Evolutionary conservation across 1,140 invertebrate species (phyloP), one percentile per base, ranked within the genome.

Genomic region (Plutomurus gul): DNA sequence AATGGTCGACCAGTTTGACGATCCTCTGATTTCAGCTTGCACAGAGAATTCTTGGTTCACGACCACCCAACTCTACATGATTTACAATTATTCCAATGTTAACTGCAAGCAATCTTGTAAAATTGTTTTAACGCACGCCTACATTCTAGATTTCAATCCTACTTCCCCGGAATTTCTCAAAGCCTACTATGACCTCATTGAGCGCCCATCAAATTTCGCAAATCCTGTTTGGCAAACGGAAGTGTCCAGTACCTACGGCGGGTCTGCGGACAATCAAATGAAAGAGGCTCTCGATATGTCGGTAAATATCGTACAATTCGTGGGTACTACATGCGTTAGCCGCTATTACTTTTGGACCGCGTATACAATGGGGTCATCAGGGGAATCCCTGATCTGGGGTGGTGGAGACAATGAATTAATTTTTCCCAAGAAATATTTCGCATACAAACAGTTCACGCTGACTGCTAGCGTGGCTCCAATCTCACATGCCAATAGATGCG

Each of bases 1-100:
- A 30, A 82, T 82, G 40, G 74, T 82, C 0, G 0, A 25, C 33
- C 8, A 13, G 7, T 79, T 25, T 37, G 74, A 76, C 18, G 81
- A 82, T 33, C 33, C 77, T n/a, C 49, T 79, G 25, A 51, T 77
- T 5, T 76, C 81, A 5, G 37, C 75, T 0, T 82, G 81, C 37
- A 60, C 81, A 2, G 81, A 82, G 75, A 82, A 82, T 56, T 76
- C 77, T 1, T 79, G 75, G 39, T 82, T 79, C 40, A 76, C 73
- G 76, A 73, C 77, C 4, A 76, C 77, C 10, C 20, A 79, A 27
- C n/a, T 79, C 3, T 79, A 75, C 30, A 56, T 46, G 27, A 27
- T 11, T 5, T 25, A 78, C 30, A 40, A 75, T 11, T 22, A 11
- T 7, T 0, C 27, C 0, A 33, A 33, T 20, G 33, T 78, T 6